These are phyloP conservation scores for Scotopteryx bipunctaria DNA, from an alignment of 2,888 invertebrate species.

Conservation along the genomic window DNA sequence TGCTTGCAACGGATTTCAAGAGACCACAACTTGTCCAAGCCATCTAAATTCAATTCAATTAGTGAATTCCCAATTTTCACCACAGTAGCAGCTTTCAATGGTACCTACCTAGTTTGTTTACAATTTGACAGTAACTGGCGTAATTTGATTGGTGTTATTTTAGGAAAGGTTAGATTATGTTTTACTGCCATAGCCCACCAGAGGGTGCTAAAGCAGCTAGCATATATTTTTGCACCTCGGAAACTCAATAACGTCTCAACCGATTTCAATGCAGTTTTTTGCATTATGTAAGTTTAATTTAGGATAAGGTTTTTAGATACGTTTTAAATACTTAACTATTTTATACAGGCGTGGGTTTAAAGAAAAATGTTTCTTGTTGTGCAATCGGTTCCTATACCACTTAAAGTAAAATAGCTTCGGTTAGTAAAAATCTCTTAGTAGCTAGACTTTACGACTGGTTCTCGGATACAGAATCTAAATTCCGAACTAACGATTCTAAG, in stretches of 20 bases:
- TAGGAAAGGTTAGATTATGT: too few relatives aligned
- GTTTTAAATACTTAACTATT: too few relatives aligned
- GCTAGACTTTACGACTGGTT: neutral
- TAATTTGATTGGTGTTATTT: neutral
- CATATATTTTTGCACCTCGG: too few relatives aligned
- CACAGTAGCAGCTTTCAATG: conserved; percentile 20
- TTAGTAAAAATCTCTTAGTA: neutral
- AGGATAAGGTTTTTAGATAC: too few relatives aligned
- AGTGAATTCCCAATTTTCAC: conserved; percentile 30
- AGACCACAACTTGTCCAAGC: conserved; percentile 24
- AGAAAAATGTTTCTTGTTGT: too few relatives aligned
- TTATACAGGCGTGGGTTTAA: too few relatives aligned
- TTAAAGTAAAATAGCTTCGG: neutral
- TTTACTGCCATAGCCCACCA: too few relatives aligned
- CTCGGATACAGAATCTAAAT: conserved; percentile 23
- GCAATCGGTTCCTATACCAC: too few relatives aligned
- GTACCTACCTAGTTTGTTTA: neutral
- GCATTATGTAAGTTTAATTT: too few relatives aligned
- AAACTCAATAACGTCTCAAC: too few relatives aligned
- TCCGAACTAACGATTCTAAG: conserved; percentile 40
- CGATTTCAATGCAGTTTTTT: too few relatives aligned
- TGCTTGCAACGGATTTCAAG: conserved; percentile 11
- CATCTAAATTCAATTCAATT: conserved; percentile 33
- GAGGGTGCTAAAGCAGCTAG: too few relatives aligned
- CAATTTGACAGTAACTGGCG: neutral